These are phyloP conservation scores for Micrasema longulum DNA, from an alignment of 1,140 invertebrate genomes.

Conservation along the genomic window DNA sequence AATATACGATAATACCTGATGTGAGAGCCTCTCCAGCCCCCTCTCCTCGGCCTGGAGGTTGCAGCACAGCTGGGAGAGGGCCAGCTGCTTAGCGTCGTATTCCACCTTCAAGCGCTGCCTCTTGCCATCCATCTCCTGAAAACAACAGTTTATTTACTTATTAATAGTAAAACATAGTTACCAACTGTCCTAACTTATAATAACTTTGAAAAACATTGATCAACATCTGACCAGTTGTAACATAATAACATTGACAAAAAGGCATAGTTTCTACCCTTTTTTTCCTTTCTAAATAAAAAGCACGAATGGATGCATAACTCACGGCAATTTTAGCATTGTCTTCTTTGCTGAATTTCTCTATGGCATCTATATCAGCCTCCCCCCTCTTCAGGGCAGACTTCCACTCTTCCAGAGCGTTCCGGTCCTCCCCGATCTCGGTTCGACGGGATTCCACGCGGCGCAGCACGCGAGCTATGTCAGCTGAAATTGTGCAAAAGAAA, in stretches of 20 bases:
- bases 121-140: constrained; percentile 66
- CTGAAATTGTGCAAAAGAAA: constrained; percentile 54
- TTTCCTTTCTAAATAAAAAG: too few species aligned
- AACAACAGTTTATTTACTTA: constrained; percentile 35
- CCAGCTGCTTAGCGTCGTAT: constrained; percentile 63
- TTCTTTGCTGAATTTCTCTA: constrained; percentile 74
- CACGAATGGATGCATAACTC: too few species aligned
- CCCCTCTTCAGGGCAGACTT: constrained; percentile 72
- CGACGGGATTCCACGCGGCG: constrained; percentile 71
- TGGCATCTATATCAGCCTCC: constrained; percentile 71
- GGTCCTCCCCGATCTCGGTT: constrained; percentile 71
- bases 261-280: too few species aligned
- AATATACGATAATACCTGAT: constrained; percentile 57
- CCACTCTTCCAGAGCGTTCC: constrained; percentile 71
- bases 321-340: constrained; percentile 74
- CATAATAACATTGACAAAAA: too few species aligned
- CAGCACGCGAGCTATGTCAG: constrained; percentile 62
- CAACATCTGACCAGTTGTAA: too few species aligned
- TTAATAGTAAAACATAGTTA: too few species aligned
- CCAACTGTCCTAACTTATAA: too few species aligned
- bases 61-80: constrained; percentile 64
- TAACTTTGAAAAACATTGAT: too few species aligned
- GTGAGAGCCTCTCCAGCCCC: constrained; percentile 66
- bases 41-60: constrained; percentile 68
- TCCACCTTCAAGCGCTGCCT: constrained; percentile 68